These are phyloP conservation scores for Fregata magnificens DNA, from an alignment of 2,113 vertebrate species.

Conservation along the genomic window DNA sequence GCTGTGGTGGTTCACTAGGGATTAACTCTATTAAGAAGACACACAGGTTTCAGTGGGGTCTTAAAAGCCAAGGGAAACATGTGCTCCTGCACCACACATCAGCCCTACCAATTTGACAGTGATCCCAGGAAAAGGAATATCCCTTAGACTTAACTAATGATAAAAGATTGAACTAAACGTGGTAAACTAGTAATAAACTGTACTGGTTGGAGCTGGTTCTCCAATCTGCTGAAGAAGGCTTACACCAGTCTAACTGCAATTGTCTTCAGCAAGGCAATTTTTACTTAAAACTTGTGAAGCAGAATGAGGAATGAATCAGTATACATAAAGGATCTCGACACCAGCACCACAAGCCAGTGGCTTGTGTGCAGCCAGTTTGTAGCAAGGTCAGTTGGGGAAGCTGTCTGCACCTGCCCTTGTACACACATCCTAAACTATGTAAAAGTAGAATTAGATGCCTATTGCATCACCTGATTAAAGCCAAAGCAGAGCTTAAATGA, in stretches of 20 bases:
- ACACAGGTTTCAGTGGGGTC: neutral
- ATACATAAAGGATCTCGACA: neutral
- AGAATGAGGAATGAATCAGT: neutral
- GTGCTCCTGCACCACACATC: neutral
- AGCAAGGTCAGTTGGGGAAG: neutral
- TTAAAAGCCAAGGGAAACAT: neutral
- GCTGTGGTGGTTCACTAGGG: slow-evolving; percentile 85
- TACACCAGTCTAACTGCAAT: neutral
- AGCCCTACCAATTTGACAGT: neutral
- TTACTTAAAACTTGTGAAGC: neutral
- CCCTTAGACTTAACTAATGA: neutral
- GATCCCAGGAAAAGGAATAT: neutral
- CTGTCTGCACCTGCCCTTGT: neutral
- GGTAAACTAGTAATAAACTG: neutral
- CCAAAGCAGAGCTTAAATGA: neutral
- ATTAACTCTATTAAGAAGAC: slow-evolving; percentile 68
- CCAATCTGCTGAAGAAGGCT: neutral
- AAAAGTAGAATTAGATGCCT: neutral
- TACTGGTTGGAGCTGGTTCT: neutral
- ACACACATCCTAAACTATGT: neutral
- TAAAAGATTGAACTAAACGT: neutral
- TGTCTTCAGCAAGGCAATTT: neutral
- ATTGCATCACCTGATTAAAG: neutral
- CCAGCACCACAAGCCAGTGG: neutral
- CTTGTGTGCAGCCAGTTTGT: neutral